phyloP scores from a whole-genome alignment of 2,113 vertebrate genomes.

The Cariama cristata region DNA sequence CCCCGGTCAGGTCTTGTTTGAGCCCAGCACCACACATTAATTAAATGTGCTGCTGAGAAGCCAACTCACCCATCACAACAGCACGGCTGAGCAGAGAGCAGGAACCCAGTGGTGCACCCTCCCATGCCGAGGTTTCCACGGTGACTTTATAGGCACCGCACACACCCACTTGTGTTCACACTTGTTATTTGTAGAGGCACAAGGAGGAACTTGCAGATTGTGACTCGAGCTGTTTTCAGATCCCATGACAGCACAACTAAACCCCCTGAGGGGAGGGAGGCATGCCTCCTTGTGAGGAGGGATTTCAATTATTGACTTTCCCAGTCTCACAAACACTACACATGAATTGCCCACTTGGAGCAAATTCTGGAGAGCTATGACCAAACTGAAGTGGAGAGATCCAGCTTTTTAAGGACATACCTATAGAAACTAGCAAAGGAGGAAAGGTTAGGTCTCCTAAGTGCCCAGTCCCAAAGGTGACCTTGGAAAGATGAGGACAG shows the following conservation, averaged over 20 bases:
- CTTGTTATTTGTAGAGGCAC: not conserved
- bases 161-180: not conserved
- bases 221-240: not conserved
- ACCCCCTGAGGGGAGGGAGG: not conserved
- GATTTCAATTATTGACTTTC: not conserved
- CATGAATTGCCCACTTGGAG: not conserved
- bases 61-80: constrained; percentile 55
- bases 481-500: not conserved
- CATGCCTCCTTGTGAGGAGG: not conserved
- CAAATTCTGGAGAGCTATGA: not conserved
- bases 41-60: not conserved
- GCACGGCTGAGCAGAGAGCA: not conserved
- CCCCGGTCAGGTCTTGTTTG: not conserved
- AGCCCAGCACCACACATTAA: not conserved
- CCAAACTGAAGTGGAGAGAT: not conserved
- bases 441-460: not conserved
- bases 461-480: not conserved
- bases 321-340: constrained; percentile 39
- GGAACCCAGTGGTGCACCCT: not conserved
- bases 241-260: not conserved
- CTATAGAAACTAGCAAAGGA: not conserved
- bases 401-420: not conserved
- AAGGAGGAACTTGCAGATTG: constrained; percentile 23
- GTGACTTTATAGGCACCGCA: constrained; percentile 36
- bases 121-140: accelerated